Percentiles rank a stretch among this genome's conserved stretches.
Evolutionary conservation across 2,888 invertebrate species (phyloP).

Genomic region (Heliconius sara): DNA sequence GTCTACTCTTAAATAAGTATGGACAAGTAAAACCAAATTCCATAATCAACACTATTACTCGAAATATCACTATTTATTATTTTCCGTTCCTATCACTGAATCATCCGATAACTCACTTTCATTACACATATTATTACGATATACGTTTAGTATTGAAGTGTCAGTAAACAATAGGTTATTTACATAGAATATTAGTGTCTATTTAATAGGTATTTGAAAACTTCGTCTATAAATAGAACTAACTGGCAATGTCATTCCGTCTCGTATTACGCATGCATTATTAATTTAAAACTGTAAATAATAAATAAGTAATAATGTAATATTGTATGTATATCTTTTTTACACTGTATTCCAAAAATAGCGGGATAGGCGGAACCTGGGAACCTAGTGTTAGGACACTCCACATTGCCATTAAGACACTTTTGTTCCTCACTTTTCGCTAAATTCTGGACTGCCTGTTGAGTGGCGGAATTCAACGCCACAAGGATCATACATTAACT

Average conservation of each 20-base stretch:
- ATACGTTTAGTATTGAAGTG: constrained; percentile 7
- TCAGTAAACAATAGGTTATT: constrained; percentile 6
- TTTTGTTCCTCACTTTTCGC: too few relatives aligned
- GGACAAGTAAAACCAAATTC: not conserved
- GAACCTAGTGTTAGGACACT: not conserved
- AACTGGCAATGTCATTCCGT: not conserved
- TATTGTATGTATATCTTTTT: not conserved
- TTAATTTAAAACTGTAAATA: not conserved
- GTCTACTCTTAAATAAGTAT: too few relatives aligned
- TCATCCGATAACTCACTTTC: not conserved
- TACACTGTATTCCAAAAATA: not conserved
- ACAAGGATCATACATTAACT: too few relatives aligned
- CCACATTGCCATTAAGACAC: too few relatives aligned
- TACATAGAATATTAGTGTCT: not conserved
- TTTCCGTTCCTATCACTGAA: not conserved
- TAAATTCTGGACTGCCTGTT: too few relatives aligned
- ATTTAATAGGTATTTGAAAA: not conserved
- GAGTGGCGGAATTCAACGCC: too few relatives aligned
- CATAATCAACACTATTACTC: not conserved
- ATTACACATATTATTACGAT: not conserved
- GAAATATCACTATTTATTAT: not conserved
- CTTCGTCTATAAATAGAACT: not conserved
- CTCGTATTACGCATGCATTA: not conserved
- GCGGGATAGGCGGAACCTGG: not conserved
- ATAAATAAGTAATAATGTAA: not conserved